These are phyloP conservation scores for Heliopora coerulea DNA, from an alignment of 92 coral and sea anemone genomes.

Conservation along the genomic window DNA sequence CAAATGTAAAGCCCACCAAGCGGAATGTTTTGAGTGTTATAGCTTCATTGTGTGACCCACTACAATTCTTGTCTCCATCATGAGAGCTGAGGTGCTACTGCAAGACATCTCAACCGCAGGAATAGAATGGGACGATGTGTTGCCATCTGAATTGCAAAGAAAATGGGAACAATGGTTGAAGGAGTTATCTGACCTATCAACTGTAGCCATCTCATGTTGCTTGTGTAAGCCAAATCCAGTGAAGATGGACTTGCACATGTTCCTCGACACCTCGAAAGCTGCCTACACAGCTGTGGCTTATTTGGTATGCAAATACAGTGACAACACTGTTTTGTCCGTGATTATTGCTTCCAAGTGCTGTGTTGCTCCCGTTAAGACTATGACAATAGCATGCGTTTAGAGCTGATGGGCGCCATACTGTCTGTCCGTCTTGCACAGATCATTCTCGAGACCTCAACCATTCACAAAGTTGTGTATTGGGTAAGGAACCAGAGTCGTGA, in stretches of 20 bases:
- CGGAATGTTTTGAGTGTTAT: conserved; percentile 27
- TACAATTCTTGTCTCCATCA: conserved; percentile 10
- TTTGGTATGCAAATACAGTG: background rate
- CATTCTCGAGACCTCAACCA: conserved; percentile 10
- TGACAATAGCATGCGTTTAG: conserved; percentile 34
- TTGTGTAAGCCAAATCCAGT: conserved; percentile 43
- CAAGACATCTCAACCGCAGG: conserved; percentile 35
- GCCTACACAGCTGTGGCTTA: conserved; percentile 38
- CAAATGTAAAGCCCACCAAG: background rate
- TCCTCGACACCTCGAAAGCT: conserved; percentile 54
- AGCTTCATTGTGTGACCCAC: conserved; percentile 16
- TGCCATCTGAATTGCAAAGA: background rate
- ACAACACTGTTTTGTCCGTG: conserved; percentile 31
- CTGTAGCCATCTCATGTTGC: conserved; percentile 9
- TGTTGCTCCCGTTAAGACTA: conserved; percentile 19
- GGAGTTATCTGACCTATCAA: conserved; percentile 1
- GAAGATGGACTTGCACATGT: conserved; percentile 37
- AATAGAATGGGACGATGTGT: conserved; percentile 27
- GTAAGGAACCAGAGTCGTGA: conserved; percentile 43
- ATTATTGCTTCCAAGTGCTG: conserved; percentile 42
- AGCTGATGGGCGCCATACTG: conserved; percentile 42
- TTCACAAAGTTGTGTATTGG: conserved; percentile 15
- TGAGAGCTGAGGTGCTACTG: conserved; percentile 7
- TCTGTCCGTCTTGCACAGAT: conserved; percentile 34
- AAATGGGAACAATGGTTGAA: conserved; percentile 35